Evolutionary conservation across 2,888 invertebrate species (phyloP).

Genomic region (Seira sanloemensis): DNA sequence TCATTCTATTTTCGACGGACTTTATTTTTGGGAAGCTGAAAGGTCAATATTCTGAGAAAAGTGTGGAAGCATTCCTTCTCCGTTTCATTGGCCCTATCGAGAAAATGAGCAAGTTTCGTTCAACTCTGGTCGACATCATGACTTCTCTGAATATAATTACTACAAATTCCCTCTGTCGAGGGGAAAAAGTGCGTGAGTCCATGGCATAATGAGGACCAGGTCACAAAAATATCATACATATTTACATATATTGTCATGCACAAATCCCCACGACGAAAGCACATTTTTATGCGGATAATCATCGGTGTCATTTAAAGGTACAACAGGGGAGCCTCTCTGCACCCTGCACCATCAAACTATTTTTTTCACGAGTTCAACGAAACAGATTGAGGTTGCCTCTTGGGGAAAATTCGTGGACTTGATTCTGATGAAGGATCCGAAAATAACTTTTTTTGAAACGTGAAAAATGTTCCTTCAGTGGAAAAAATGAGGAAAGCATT

Average conservation of each 20-base stretch:
- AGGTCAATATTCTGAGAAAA: conserved; percentile 51
- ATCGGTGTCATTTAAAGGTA: neutral
- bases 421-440: too few relatives aligned
- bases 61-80: conserved; percentile 12
- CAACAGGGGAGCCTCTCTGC: neutral
- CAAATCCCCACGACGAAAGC: too few relatives aligned
- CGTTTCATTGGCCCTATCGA: conserved; percentile 38
- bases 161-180: neutral
- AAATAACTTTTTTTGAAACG: neutral
- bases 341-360: too few relatives aligned
- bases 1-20: neutral
- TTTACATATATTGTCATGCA: too few relatives aligned
- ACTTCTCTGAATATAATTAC: neutral
- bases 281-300: neutral
- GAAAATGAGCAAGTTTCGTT: neutral
- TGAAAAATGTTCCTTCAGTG: neutral
- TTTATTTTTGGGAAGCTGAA: neutral
- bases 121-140: neutral
- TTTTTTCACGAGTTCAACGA: neutral
- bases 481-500: neutral
- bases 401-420: neutral
- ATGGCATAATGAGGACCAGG: neutral
- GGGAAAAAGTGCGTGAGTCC: neutral
- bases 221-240: neutral
- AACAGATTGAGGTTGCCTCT: neutral